A percentile compares a stretch with the other conserved stretches of the same genome.
Evolutionary conservation across 2,888 invertebrate species (phyloP).

Genomic region (Catocala sponsa): DNA sequence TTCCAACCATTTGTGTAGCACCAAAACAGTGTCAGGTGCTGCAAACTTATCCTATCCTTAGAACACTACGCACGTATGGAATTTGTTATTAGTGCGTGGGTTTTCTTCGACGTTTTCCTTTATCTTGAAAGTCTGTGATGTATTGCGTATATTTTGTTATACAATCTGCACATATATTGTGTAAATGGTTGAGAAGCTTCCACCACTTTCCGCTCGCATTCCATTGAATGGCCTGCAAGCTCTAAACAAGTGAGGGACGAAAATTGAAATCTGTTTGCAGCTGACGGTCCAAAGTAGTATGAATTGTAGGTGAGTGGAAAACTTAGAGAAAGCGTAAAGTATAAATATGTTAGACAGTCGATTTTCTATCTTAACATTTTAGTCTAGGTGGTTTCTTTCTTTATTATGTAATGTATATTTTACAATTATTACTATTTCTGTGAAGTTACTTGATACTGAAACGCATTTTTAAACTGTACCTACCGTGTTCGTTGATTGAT

Average conservation of each 20-base stretch:
- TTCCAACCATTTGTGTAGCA: not conserved
- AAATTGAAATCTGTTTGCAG: not conserved
- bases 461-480: no score
- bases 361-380: no score
- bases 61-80: constrained; percentile 31
- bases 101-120: constrained; percentile 16
- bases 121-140: constrained; percentile 25
- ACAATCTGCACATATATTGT: constrained; percentile 21
- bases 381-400: no score
- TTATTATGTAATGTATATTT: no score
- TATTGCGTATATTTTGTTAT: constrained; percentile 19
- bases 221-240: not conserved
- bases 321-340: no score
- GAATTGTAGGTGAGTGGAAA: no score
- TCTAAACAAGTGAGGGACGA: not conserved
- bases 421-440: no score
- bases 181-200: not conserved
- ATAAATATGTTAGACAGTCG: no score
- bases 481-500: no score
- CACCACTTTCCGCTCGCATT: constrained; percentile 2
- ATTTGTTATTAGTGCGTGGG: constrained; percentile 18
- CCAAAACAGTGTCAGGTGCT: constrained; percentile 19
- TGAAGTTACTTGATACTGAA: no score
- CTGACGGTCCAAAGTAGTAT: not conserved
- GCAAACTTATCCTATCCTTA: constrained; percentile 14